Base-by-base conservation (phyloP, 2,888 invertebrate species). In the Brachyptera risi region DNA sequence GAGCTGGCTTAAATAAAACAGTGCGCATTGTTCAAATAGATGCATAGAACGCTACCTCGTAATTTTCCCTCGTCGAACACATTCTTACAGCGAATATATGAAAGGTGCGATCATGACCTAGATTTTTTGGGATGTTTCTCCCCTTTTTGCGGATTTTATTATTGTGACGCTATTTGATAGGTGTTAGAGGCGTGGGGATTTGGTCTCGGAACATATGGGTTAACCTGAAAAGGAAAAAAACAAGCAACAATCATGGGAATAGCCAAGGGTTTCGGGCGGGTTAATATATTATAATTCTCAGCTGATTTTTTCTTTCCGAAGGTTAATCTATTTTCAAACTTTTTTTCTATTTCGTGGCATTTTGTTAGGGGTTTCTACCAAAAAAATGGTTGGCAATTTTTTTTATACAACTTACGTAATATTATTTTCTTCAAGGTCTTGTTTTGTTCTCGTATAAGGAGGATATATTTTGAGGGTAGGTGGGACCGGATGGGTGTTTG, bases 401-500 rank as follows among this genome's bases (percentile, higher is more conserved):
- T 57, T 58, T 44, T 56, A 35, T 56, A 31, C n/a, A n/a, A n/a
- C n/a, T n/a, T n/a, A n/a, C n/a, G n/a, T n/a, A n/a, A n/a, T 56
- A 59, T 59, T 59, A 40, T 60, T 56, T 24, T 44, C 47, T 59
- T 59, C 60, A 63, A 63, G 63, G 63, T 60, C 63, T 58, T 51
- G 58, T 49, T 49, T 63, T 63, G 56, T 56, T 59, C 38, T n/a
- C 37, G 27, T 38, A 15, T 23, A 27, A 23, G 47, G 21, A 40
- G 26, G 37, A 13, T 54, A n/a, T n/a, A n/a, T 40, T 40, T 27
- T 13, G 19, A 37, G 50, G 51, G 58, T 50, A 58, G 61, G 58
- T 61, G 57, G 23, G 19, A 24, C 17, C 27, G 27, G 42, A n/a
- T 24, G 42, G 37, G 24, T 42, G 56, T 56, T 56, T 56, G 7